Evolutionary conservation across 2,113 vertebrate genomes (phyloP).

Genomic region (Variabilichromis moorii): DNA sequence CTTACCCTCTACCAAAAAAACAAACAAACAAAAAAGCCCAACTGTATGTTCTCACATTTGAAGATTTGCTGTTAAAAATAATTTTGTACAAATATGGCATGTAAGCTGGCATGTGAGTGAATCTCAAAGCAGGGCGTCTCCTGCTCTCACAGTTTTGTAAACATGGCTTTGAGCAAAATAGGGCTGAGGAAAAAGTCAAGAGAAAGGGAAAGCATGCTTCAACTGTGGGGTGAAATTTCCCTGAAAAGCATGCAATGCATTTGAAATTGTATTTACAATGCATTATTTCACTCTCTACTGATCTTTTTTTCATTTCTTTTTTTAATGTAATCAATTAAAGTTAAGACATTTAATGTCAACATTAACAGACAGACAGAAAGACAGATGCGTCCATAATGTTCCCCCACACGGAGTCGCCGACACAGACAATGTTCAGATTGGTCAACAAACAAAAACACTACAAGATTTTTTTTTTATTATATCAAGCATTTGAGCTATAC

Average conservation of each 20-base stretch:
- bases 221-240: conserved; percentile 37
- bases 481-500: not conserved
- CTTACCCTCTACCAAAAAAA: conserved; percentile 40
- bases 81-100: conserved; percentile 72
- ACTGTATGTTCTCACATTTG: conserved; percentile 29
- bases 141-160: conserved; percentile 74
- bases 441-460: conserved; percentile 45
- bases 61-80: conserved; percentile 63
- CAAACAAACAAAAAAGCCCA: not conserved
- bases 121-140: conserved; percentile 58
- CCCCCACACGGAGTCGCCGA: conserved; percentile 2
- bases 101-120: conserved; percentile 68
- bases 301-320: not conserved
- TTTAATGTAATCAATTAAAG: conserved; percentile 18
- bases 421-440: conserved; percentile 20
- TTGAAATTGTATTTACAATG: conserved; percentile 66
- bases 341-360: conserved; percentile 62
- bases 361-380: conserved; percentile 44
- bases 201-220: conserved; percentile 57
- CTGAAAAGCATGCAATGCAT: conserved; percentile 67
- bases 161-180: conserved; percentile 71
- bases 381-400: conserved; percentile 32
- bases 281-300: conserved; percentile 26
- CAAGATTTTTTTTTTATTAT: conserved; percentile 38
- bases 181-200: conserved; percentile 26